A percentile compares a stretch with the other conserved stretches of the same genome.
These are phyloP conservation scores for Diachasmimorpha longicaudata DNA, from an alignment of 1,140 invertebrate genomes.

Conservation along the genomic window DNA sequence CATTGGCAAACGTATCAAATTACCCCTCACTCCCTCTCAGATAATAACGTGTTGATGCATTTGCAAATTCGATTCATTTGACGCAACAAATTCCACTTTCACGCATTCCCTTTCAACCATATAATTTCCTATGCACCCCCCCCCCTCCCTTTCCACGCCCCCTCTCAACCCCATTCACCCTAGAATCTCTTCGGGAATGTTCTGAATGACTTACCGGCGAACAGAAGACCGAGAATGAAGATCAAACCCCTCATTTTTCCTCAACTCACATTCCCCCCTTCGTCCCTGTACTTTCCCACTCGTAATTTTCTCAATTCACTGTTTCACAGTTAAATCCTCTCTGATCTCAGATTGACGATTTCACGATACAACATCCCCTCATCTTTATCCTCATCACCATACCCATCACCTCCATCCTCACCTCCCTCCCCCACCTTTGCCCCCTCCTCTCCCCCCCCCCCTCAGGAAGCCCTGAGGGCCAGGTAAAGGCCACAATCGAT, in stretches of 20 bases:
- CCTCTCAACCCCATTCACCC: neutral
- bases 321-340: neutral
- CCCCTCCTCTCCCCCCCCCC: neutral
- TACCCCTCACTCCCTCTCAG: neutral
- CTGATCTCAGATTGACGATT: slow-evolving; percentile 9
- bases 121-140: neutral
- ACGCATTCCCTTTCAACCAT: neutral
- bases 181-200: neutral
- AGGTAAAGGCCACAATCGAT: neutral
- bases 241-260: slow-evolving; percentile 49
- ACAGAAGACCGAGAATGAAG: slow-evolving; percentile 48
- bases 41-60: neutral
- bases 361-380: neutral
- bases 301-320: neutral
- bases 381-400: slow-evolving; percentile 5
- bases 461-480: neutral
- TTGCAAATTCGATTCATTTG: neutral
- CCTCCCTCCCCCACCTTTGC: too few species aligned
- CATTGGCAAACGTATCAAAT: neutral
- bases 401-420: neutral
- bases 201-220: slow-evolving; percentile 45
- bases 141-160: neutral
- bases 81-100: neutral
- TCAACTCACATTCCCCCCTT: slow-evolving; percentile 27
- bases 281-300: neutral